Evolutionary conservation across 2,888 invertebrate species (phyloP), one percentile per base, ranked within the genome.

Genomic region (Heliconius erato): DNA sequence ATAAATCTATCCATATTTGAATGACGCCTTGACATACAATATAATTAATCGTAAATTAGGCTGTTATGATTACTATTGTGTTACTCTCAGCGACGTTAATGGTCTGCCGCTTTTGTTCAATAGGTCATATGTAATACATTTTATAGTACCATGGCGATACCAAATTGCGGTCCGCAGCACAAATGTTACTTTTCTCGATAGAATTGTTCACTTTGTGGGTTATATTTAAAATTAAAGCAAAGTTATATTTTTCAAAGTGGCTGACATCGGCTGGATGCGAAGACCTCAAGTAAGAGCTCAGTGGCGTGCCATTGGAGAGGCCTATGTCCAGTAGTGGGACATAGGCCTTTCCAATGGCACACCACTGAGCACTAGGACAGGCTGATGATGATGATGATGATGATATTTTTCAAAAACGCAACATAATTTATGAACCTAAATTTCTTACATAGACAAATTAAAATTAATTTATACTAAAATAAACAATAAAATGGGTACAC

Each of bases 61-160:
- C 35, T 63, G n/a, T 71, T 78, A 49, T 80, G 69, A 65, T 74
- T 82, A 63, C 26, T 65, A 72, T 71, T 63, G n/a, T 63, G 72
- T 65, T 79, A 79, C 82, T 86, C 84, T 86, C 86, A 86, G 88
- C 89, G 87, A 87, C 85, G 83, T 85, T 87, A 82, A 87, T 84
- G 85, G 85, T 86, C 85, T 84, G 83, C 79, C 83, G 88, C 87
- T 86, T 88, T 84, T 87, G 83, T 85, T 88, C 86, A 89, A 89
- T 90, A 85, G 87, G 86, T 84, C 85, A 85, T 86, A 86, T 82
- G 85, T 87, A 86, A 88, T 83, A 85, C 83, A 85, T 87, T 87
- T 88, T 87, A 88, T 87, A 85, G 74, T 69, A 71, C 49, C 74
- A 79, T 74, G 85, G 85, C 11, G 67, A 44, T 26, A 65, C 65